Evolutionary conservation across 2,113 vertebrate genomes (phyloP), one percentile per base, ranked within the genome.

Genomic region (Oenanthe oenanthe): DNA sequence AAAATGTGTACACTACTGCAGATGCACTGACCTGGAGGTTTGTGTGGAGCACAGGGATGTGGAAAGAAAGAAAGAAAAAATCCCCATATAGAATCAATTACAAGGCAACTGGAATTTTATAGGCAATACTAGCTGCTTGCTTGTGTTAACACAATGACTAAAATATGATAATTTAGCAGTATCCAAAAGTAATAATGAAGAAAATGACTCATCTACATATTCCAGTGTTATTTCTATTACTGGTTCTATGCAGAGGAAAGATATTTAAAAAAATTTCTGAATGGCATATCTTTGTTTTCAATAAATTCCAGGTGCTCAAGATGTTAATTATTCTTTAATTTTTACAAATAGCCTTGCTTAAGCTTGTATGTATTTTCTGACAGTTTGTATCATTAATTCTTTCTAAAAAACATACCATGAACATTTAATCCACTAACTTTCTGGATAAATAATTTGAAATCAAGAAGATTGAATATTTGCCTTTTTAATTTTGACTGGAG

Each of bases 21-120:
- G 72, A 95, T 4, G 26, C 68, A 66, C 19, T 94, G 95, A 92
- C 92, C 92, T 90, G 68, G 47, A 90, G 74, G 50, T 56, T 80
- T 83, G 14, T 60, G 43, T 72, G n/a, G 13, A 80, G 54, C 43
- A 66, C 29, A 77, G 29, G 34, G 32, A 76, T 70, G 54, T 50
- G 60, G 71, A 73, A 94, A 88, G 71, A 85, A 88, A 60, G 21
- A 88, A 74, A 36, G 34, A 36, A 36, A 36, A 73, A 84, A 62
- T 40, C 12, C 42, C 10, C 34, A 60, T n/a, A 24, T 12, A 76
- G 45, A 71, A 71, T n/a, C 16, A 80, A 29, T 56, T 63, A 51
- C 22, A 71, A 73, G 48, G 43, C 48, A 84, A 77, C 53, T 34
- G 68, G 40, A 84, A 60, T 71, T 74, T 53, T 60, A 54, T 29